A percentile compares a stretch with the other conserved stretches of the same genome.
Evolutionary conservation across 2,113 vertebrate genomes (phyloP).

Genomic region (Camelus bactrianus): DNA sequence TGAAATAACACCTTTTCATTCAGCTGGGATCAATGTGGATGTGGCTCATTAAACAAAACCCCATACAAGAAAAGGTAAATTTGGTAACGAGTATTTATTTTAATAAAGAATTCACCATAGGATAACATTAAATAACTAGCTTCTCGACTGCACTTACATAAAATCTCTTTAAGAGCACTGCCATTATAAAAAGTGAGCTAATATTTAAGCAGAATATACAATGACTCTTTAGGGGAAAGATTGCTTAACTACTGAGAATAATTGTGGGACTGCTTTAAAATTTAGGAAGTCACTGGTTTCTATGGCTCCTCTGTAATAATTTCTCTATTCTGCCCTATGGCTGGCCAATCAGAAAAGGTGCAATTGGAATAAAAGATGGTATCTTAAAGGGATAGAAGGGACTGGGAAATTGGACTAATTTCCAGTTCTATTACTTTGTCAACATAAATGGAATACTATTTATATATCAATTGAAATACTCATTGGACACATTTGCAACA

Average conservation of each 20-base stretch:
- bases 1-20: conserved; percentile 47
- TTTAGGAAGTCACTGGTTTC: conserved; percentile 49
- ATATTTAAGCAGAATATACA: conserved; percentile 67
- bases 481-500: not conserved
- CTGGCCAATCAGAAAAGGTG: not conserved
- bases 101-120: conserved; percentile 77
- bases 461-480: not conserved
- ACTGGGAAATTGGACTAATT: not conserved
- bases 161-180: conserved; percentile 54
- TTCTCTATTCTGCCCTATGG: not conserved
- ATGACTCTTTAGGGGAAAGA: conserved; percentile 69
- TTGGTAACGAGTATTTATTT: conserved; percentile 73
- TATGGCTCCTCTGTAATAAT: not conserved
- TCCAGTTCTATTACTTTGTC: not conserved
- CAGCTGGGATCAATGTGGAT: conserved; percentile 25
- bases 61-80: conserved; percentile 64
- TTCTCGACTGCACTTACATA: conserved; percentile 56
- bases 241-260: conserved; percentile 72
- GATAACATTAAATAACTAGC: conserved; percentile 68
- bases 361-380: not conserved
- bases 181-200: conserved; percentile 71
- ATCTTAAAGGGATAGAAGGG: not conserved
- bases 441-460: not conserved
- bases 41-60: conserved; percentile 70
- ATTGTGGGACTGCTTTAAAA: conserved; percentile 62